These are phyloP conservation scores for Panurus biarmicus DNA, from an alignment of 2,113 vertebrate species.

Conservation along the genomic window DNA sequence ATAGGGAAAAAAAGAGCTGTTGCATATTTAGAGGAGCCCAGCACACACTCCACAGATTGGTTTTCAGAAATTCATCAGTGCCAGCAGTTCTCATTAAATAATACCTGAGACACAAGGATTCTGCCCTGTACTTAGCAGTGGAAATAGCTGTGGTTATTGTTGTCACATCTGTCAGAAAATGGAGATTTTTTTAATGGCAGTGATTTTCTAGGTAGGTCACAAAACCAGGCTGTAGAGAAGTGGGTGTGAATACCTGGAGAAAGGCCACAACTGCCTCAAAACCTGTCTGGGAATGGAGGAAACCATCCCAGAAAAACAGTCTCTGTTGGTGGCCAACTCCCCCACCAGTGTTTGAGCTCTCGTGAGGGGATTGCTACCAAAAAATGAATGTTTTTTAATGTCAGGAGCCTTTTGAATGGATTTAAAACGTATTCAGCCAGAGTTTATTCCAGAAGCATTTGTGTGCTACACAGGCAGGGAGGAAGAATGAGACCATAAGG, in stretches of 20 bases:
- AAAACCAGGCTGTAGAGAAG: not conserved
- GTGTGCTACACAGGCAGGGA: not conserved
- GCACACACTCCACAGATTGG: rapidly evolving
- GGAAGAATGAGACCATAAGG: not conserved
- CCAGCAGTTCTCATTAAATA: not conserved
- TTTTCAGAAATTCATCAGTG: not conserved
- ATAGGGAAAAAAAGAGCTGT: not conserved
- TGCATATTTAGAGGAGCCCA: not conserved
- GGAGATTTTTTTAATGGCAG: not conserved
- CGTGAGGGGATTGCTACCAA: not conserved
- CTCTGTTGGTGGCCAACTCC: not conserved
- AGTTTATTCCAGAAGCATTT: not conserved
- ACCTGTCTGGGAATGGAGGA: not conserved
- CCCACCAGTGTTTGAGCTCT: not conserved
- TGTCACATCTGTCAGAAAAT: not conserved
- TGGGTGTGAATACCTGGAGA: not conserved
- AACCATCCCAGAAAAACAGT: not conserved
- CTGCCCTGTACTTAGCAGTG: not conserved
- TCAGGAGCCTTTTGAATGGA: not conserved
- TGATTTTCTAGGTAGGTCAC: not conserved
- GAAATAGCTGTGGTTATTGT: not conserved
- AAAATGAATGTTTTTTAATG: not conserved
- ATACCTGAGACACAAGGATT: not conserved
- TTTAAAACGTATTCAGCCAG: not conserved
- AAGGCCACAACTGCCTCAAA: not conserved